These are phyloP conservation scores for Phenacoccus solenopsis DNA, from an alignment of 1,140 invertebrate species.

Conservation along the genomic window DNA sequence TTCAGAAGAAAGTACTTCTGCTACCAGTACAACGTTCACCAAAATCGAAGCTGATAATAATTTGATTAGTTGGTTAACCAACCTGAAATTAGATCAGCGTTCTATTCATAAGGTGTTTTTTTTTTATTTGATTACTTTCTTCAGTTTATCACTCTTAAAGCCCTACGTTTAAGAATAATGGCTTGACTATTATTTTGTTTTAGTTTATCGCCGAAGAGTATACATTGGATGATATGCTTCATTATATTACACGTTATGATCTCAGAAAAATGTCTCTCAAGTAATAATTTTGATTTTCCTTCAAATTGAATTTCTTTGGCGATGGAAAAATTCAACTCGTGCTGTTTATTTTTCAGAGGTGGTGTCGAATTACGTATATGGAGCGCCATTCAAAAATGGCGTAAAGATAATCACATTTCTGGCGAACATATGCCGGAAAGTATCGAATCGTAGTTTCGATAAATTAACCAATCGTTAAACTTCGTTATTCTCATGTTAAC, in stretches of 20 bases:
- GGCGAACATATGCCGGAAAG: neutral
- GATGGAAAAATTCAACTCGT: neutral
- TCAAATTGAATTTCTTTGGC: neutral
- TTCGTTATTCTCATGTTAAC: no score
- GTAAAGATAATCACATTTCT: conserved; percentile 28
- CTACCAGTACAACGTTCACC: neutral
- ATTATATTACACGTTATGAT: conserved; percentile 61
- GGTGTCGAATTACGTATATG: conserved; percentile 46
- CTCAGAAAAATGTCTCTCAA: conserved; percentile 54
- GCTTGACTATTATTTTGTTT: conserved; percentile 32
- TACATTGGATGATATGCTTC: conserved; percentile 60
- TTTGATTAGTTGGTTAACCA: conserved; percentile 45
- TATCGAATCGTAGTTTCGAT: no score
- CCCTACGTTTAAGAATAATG: conserved; percentile 19
- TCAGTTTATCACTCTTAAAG: conserved; percentile 5
- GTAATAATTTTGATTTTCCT: conserved; percentile 37
- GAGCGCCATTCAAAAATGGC: conserved; percentile 39
- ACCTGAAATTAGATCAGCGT: conserved; percentile 41
- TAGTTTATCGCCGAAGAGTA: conserved; percentile 63
- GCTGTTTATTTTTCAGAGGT: conserved; percentile 35
- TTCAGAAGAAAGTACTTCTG: neutral
- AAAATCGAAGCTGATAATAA: conserved; percentile 30
- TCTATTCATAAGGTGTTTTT: conserved; percentile 40
- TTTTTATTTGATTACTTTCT: conserved; percentile 8
- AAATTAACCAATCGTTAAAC: no score